Percentiles rank a stretch among this genome's conserved stretches.
Evolutionary conservation across 2,113 vertebrate genomes (phyloP).

Genomic region (Halichoerus grypus): DNA sequence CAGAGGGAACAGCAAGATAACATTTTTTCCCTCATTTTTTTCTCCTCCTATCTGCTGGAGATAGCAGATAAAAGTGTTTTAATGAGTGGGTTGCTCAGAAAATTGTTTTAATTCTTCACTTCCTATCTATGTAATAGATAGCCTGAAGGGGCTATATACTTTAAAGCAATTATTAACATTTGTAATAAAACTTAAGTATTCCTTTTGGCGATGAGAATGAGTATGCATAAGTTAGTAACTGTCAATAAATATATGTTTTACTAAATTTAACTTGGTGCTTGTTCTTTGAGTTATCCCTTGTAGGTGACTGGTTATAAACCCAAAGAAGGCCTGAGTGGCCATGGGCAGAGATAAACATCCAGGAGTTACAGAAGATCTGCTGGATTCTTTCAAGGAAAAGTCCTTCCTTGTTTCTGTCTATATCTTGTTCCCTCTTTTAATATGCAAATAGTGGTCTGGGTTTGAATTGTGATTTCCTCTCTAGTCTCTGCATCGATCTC

Average conservation of each 20-base stretch:
- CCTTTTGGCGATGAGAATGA: conserved; percentile 18
- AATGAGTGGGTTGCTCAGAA: background rate
- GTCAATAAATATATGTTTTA: background rate
- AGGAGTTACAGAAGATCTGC: background rate
- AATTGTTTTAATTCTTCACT: conserved; percentile 25
- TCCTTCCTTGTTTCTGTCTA: background rate
- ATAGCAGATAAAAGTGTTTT: background rate
- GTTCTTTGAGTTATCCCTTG: background rate
- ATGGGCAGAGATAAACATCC: background rate
- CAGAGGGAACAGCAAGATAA: background rate
- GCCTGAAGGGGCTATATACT: background rate
- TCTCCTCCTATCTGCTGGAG: background rate
- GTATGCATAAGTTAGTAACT: background rate
- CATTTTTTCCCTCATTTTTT: background rate
- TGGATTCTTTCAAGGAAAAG: conserved; percentile 9
- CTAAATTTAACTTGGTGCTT: background rate
- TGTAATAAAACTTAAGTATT: conserved; percentile 28
- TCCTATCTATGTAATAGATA: background rate
- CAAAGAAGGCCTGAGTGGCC: background rate
- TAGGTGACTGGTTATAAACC: background rate
- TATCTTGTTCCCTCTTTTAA: background rate
- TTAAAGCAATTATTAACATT: conserved; percentile 22
- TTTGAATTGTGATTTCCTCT: conserved; percentile 29
- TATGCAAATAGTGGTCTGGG: background rate
- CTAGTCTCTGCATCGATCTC: background rate